A percentile compares a stretch with the other conserved stretches of the same genome.
Evolutionary conservation across 2,888 invertebrate genomes (phyloP).

Genomic region (Pseudococcus viburni): DNA sequence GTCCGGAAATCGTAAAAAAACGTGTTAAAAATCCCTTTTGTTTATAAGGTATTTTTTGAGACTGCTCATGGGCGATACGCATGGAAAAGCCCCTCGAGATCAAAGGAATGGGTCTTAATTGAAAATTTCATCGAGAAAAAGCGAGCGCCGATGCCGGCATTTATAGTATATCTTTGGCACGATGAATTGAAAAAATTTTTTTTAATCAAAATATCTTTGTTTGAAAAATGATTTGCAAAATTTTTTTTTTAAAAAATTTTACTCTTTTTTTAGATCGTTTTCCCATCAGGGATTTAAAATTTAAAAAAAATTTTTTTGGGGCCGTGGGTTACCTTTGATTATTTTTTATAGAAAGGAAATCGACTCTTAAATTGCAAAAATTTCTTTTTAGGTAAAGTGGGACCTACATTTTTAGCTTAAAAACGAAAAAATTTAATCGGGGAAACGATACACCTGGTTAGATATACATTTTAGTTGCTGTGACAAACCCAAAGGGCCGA

Average conservation of each 20-base stretch:
- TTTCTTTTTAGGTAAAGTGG: neutral
- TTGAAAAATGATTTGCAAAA: slow-evolving; percentile 30
- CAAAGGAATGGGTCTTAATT: slow-evolving; percentile 48
- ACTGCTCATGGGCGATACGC: slow-evolving; percentile 7
- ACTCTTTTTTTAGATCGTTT: neutral
- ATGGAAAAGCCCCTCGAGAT: slow-evolving; percentile 6
- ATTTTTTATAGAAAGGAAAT: neutral
- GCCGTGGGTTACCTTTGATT: neutral
- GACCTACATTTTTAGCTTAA: neutral
- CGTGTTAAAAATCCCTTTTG: slow-evolving; percentile 28
- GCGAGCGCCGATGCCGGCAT: slow-evolving; percentile 13
- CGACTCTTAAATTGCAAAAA: neutral
- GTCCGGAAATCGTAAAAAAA: slow-evolving; percentile 31
- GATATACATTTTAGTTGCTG: neutral
- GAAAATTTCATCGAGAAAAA: slow-evolving; percentile 27
- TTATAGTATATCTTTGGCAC: neutral
- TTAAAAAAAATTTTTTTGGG: neutral
- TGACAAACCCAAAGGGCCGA: neutral
- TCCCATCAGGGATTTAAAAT: slow-evolving; percentile 15
- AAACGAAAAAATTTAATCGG: neutral
- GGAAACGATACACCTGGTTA: neutral
- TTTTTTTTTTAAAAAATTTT: neutral
- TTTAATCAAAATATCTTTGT: slow-evolving; percentile 27
- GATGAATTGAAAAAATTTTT: slow-evolving; percentile 23
- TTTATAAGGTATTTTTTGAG: slow-evolving; percentile 34